Base-by-base conservation (phyloP, 2,888 invertebrate genomes). In the Sphaerophoria taeniata region DNA sequence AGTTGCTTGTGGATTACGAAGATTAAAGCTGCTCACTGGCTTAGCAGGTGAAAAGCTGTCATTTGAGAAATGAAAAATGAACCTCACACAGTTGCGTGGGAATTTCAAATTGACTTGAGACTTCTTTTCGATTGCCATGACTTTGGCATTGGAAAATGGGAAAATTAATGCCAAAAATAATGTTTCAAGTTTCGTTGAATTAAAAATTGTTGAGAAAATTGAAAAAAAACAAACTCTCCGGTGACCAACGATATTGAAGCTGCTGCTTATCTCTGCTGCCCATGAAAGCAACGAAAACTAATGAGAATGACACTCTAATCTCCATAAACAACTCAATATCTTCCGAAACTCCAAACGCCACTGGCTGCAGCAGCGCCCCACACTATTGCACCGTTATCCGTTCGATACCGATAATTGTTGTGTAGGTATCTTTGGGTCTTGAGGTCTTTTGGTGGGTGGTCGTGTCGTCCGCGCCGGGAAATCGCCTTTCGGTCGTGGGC, bases 311-410 rank as follows among this genome's bases (percentile, higher is more conserved):
- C 76, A 76, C 75, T 81, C 75, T 85, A 81, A 85, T 85, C 76
- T 43, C 67, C 69, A 80, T 69, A 76, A 80, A 85, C 81, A 85
- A 73, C 81, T 80, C 76, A 72, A 81, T 85, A 73, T 43, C 24
- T 24, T 24, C 24, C 1, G 24, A 43, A 67, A 74, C 49, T 12
- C 67, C 24, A 24, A 24, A 24, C 24, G 31, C 7, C n/a, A 36
- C 16, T 16, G 12, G n/a, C 47, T n/a, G 4, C 16, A 16, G 7
- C 49, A 7, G 16, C 39, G 0, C 16, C 49, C 0, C 31, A 12
- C 2, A 6, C 3, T 47, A 47, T 24, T 24, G 24, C 43, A 31
- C 9, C 53, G n/a, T n/a, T n/a, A n/a, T n/a, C n/a, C n/a, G 71
- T 24, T 60, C 70, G 71, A 79, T 71, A 67, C 60, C 31, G 31